Percentiles rank a stretch among this genome's conserved stretches.
phyloP scores from a whole-genome alignment of 2,113 vertebrate species.

The Rhinoptilus africanus region DNA sequence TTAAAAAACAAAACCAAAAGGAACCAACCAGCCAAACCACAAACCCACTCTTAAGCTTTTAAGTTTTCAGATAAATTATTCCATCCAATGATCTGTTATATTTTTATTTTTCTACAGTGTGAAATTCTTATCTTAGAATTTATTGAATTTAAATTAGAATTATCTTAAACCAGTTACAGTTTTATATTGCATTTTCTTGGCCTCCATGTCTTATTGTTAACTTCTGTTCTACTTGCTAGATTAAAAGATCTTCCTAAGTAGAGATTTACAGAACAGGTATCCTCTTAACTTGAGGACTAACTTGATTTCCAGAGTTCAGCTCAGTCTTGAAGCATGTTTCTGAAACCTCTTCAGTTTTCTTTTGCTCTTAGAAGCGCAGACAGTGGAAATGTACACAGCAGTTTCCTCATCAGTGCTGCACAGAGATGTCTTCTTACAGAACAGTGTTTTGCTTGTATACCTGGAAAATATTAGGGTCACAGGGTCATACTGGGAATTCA shows the following conservation, averaged over 20 bases:
- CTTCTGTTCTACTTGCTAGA: neutral
- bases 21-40: neutral
- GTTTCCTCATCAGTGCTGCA: neutral
- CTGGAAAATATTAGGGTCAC: neutral
- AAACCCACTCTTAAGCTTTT: neutral
- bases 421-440: neutral
- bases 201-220: neutral
- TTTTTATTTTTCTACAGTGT: neutral
- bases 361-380: neutral
- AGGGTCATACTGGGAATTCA: neutral
- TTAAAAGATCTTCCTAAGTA: neutral
- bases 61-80: neutral
- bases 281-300: neutral
- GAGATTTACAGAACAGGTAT: neutral
- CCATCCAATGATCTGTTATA: neutral
- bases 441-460: neutral
- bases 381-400: neutral
- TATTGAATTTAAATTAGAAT: neutral
- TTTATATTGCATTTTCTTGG: neutral
- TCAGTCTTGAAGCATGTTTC: neutral
- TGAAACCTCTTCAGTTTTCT: neutral
- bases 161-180: neutral
- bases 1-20: neutral
- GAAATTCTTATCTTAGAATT: neutral
- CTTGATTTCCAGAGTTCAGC: neutral